These are phyloP conservation scores for Garrulus glandarius DNA, from an alignment of 2,797 vertebrate species.

Conservation along the genomic window DNA sequence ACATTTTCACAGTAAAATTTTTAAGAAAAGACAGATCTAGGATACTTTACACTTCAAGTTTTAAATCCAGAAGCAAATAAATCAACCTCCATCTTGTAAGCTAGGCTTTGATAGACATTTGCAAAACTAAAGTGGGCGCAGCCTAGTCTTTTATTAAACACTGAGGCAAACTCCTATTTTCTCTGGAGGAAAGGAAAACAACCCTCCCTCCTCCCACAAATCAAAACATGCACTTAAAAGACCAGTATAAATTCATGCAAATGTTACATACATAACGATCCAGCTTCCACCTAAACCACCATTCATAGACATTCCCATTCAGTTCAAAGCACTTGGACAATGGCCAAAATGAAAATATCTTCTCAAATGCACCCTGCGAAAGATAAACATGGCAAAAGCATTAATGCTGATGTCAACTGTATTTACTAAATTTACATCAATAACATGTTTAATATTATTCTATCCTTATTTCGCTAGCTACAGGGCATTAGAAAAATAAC, in stretches of 20 bases:
- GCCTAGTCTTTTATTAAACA: background rate
- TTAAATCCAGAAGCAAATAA: background rate
- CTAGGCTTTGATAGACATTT: background rate
- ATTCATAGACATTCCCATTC: constrained; percentile 92
- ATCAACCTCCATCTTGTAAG: background rate
- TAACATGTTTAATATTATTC: background rate
- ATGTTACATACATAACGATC: constrained; percentile 92
- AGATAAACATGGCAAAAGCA: background rate
- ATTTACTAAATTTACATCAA: background rate
- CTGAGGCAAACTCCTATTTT: background rate
- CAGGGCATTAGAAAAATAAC: background rate
- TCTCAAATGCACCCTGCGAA: constrained; percentile 89
- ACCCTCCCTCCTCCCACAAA: background rate
- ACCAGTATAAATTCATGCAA: background rate
- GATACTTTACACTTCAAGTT: background rate
- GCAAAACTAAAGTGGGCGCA: background rate
- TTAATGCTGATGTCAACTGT: background rate
- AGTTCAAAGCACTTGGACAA: constrained; percentile 92
- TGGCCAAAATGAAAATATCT: constrained; percentile 93
- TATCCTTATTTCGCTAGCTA: background rate
- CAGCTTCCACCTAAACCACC: constrained; percentile 98
- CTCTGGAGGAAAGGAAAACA: background rate
- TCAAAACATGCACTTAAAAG: background rate
- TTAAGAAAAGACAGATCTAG: background rate
- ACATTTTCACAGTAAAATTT: background rate